These are phyloP conservation scores for Hippocampus barbouri DNA, from an alignment of 2,113 vertebrate genomes.

Conservation along the genomic window DNA sequence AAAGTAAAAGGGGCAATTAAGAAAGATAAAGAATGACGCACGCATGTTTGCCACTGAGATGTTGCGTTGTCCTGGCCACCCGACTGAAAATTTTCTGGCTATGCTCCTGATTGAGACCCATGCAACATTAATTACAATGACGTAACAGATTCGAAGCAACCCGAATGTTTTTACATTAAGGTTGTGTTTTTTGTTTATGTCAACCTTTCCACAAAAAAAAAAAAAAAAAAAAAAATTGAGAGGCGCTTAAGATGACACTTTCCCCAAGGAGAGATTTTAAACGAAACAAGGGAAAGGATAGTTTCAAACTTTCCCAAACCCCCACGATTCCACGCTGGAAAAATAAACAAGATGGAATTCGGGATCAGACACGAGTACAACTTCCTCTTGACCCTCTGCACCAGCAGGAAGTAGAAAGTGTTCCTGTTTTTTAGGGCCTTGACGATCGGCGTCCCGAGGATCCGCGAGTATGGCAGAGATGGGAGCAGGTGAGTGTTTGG, in stretches of 20 bases:
- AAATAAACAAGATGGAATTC: slow-evolving; percentile 68
- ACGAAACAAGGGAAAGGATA: slow-evolving; percentile 43
- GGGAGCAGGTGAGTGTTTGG: background rate
- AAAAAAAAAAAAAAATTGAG: background rate
- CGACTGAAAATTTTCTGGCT: background rate
- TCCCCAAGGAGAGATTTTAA: slow-evolving; percentile 14
- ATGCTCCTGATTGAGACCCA: background rate
- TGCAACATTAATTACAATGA: no score
- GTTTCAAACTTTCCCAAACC: slow-evolving; percentile 59
- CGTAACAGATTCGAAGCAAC: no score
- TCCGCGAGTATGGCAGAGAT: background rate
- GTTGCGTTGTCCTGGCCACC: no score
- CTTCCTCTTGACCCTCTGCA: slow-evolving; percentile 61
- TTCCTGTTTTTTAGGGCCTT: slow-evolving; percentile 62
- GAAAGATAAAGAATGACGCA: no score
- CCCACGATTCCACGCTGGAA: slow-evolving; percentile 49
- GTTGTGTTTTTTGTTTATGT: background rate
- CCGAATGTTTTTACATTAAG: background rate
- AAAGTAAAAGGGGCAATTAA: no score
- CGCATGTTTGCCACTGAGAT: no score
- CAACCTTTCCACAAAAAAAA: background rate
- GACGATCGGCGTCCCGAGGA: slow-evolving; percentile 14
- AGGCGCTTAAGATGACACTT: slow-evolving; percentile 21
- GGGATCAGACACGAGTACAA: slow-evolving; percentile 58
- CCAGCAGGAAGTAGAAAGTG: slow-evolving; percentile 51